Evolutionary conservation across 2,797 vertebrate species (phyloP), one percentile per base, ranked within the genome.

Genomic region (Sarcoramphus papa): DNA sequence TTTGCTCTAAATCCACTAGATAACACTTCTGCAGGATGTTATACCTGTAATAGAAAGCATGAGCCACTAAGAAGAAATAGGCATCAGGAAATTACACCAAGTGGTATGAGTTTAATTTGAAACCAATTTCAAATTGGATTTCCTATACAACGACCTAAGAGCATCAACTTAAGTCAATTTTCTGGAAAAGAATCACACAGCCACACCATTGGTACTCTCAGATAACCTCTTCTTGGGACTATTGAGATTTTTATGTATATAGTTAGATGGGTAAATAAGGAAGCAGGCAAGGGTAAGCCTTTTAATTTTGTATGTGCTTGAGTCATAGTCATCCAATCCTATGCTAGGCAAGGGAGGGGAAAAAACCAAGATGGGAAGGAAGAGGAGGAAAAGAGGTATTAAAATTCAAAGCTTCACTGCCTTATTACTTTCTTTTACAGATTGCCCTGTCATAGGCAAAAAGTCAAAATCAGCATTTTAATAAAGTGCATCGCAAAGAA

Each of bases 391-490:
- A 16, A 65, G 24, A 48, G 8, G 24, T 16, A 41, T 90, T 85
- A 76, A 88, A 93, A 93, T 91, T 84, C 65, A 76, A 41, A 91
- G 25, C 53, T 72, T 67, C 48, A 10, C 28, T 73, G 25, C 47
- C 21, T 25, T 88, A 35, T 59, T 89, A 59, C 74, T 81, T 94
- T 93, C 63, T 89, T 73, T 95, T 94, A 88, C 85, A 95, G 87
- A 94, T 95, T 77, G 43, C 33, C 54, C 88, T 56, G 15, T 96
- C 87, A 72, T 40, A 83, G 85, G 35, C 73, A 95, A 97, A 96
- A 97, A 96, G 90, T 97, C 95, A 95, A 94, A 97, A 95, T 96
- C 92, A 94, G 92, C 90, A 96, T 95, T 94, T 96, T 93, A 95
- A 95, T 97, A 80, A 95, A 93, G 51, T 79, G 18, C 63, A 33